phyloP scores from a whole-genome alignment of 2,797 vertebrate genomes.

The Sarcophilus harrisii region DNA sequence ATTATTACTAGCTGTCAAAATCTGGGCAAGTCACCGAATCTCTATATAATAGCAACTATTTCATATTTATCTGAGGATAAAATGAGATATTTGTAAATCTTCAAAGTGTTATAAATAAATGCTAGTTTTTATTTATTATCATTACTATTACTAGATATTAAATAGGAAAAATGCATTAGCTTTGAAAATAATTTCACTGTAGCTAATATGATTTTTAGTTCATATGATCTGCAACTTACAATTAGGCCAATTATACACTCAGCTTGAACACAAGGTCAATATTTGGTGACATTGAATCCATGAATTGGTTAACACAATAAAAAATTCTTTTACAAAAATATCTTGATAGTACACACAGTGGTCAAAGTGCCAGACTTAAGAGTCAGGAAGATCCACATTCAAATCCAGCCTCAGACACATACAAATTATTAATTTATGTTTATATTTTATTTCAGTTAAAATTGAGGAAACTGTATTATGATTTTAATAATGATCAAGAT shows the following conservation, averaged over 20 bases:
- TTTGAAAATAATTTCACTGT: constrained; percentile 40
- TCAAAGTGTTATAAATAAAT: neutral
- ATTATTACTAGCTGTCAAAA: neutral
- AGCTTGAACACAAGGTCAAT: neutral
- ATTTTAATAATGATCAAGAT: no score
- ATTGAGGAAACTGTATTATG: no score
- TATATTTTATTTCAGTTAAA: no score
- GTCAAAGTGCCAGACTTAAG: neutral
- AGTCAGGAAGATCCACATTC: neutral
- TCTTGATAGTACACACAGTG: neutral
- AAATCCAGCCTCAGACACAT: neutral
- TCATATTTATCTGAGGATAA: neutral
- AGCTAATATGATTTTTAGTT: constrained; percentile 39
- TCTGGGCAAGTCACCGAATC: neutral
- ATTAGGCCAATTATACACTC: neutral
- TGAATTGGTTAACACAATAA: neutral
- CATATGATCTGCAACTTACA: constrained; percentile 22
- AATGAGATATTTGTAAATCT: neutral
- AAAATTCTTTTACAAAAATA: neutral
- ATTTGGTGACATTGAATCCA: neutral
- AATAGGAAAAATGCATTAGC: neutral
- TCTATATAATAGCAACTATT: neutral
- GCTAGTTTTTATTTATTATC: neutral
- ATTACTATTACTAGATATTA: neutral
- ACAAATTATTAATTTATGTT: neutral